phyloP scores from a whole-genome alignment of 2,888 invertebrate species.

The Plusia festucae region DNA sequence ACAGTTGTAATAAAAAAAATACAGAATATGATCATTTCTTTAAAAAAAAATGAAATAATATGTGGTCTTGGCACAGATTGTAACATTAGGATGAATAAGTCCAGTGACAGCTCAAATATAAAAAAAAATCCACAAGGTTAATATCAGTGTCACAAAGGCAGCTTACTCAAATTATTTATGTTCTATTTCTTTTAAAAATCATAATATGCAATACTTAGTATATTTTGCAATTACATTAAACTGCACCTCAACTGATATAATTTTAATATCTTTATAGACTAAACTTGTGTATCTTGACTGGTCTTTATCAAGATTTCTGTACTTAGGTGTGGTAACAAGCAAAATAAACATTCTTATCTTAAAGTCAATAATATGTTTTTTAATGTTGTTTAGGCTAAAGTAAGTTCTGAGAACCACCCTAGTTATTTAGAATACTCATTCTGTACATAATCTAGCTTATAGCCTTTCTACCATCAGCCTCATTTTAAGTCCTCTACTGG shows the following conservation, averaged over 20 bases:
- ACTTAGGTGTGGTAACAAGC: background rate
- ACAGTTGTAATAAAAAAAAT: background rate
- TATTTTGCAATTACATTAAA: background rate
- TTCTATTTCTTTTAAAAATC: background rate
- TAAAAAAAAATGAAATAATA: background rate
- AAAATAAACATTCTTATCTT: conserved; percentile 4
- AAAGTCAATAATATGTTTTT: background rate
- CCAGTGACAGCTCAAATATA: background rate
- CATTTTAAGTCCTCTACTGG: conserved; percentile 37
- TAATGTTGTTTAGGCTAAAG: background rate
- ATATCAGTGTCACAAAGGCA: background rate
- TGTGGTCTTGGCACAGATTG: background rate
- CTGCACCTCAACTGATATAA: background rate
- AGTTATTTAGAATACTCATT: conserved; percentile 5
- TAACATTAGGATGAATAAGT: background rate
- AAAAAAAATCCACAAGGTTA: background rate
- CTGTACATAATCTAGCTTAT: conserved; percentile 42
- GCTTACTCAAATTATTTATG: too few relatives aligned
- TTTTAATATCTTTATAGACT: background rate
- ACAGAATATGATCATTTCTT: background rate
- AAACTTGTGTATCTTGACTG: background rate
- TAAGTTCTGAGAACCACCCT: background rate
- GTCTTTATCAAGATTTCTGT: background rate
- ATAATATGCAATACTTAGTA: background rate
- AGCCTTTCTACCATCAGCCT: conserved; percentile 55